phyloP scores from a whole-genome alignment of 2,113 vertebrate species.

The Nematolebias whitei region DNA sequence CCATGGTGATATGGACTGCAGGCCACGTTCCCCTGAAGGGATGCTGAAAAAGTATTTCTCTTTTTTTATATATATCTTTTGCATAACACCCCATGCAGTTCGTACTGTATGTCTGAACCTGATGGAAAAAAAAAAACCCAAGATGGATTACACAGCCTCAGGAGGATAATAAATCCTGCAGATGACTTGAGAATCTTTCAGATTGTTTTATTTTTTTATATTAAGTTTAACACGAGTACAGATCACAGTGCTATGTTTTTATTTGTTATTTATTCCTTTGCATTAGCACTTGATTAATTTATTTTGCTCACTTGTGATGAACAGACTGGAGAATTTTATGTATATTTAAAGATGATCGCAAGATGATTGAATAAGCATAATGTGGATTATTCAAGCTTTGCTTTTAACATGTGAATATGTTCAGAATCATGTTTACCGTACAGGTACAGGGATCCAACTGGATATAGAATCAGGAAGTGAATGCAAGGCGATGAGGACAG shows the following conservation, averaged over 20 bases:
- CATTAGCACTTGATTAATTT: not conserved
- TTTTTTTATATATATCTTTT: constrained; percentile 1
- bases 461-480: constrained; percentile 19
- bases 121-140: constrained; percentile 20
- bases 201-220: not conserved
- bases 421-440: not conserved
- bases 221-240: not conserved
- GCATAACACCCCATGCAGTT: constrained; percentile 43
- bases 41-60: constrained; percentile 20
- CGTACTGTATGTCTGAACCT: constrained; percentile 25
- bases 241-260: too few species aligned
- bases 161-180: constrained; percentile 3
- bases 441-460: not conserved
- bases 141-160: constrained; percentile 2
- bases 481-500: constrained; percentile 25
- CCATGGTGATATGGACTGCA: constrained; percentile 47
- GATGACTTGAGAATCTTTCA: not conserved
- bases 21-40: constrained; percentile 37
- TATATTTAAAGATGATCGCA: constrained; percentile 34
- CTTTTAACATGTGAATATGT: constrained; percentile 8
- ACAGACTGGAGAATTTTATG: too few species aligned
- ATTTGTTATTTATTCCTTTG: not conserved
- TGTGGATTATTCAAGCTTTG: constrained; percentile 17
- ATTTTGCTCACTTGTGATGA: not conserved
- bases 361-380: constrained; percentile 24